These are phyloP conservation scores for Ashinkailepas kermadecensis DNA, from an alignment of 2,888 invertebrate genomes.

Conservation along the genomic window DNA sequence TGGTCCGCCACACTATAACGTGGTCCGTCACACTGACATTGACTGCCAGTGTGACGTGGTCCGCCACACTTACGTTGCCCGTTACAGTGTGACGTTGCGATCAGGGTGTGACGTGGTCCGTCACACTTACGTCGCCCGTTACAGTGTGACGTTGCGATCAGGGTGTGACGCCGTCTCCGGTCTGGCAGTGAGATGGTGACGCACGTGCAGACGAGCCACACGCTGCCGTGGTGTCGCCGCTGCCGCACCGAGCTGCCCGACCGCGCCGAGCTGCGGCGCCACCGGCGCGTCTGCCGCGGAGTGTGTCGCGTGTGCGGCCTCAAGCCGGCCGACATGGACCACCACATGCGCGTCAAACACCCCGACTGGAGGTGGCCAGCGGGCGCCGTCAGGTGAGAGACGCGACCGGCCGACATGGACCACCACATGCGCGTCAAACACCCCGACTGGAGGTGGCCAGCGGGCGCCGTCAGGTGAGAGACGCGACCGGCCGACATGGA, in stretches of 20 bases:
- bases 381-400: too few species aligned
- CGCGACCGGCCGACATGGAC: too few species aligned
- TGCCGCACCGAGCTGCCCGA: not conserved
- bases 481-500: too few species aligned
- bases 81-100: too few species aligned
- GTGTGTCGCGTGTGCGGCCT: too few species aligned
- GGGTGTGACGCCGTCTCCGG: not conserved
- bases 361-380: too few species aligned
- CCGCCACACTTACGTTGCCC: too few species aligned
- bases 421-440: too few species aligned
- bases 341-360: not conserved
- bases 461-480: not conserved
- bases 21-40: too few species aligned
- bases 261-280: not conserved
- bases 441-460: not conserved
- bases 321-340: not conserved
- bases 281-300: not conserved
- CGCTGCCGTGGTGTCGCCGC: not conserved
- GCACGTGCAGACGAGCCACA: not conserved
- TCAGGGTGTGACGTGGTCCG: too few species aligned
- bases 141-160: not conserved
- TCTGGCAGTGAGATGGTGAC: not conserved
- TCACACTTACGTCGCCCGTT: not conserved
- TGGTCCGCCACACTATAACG: too few species aligned
- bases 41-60: too few species aligned